Percentiles rank a stretch among this genome's conserved stretches.
These are phyloP conservation scores for Silurus lanzhouensis DNA, from an alignment of 2,797 vertebrate genomes.

Conservation along the genomic window DNA sequence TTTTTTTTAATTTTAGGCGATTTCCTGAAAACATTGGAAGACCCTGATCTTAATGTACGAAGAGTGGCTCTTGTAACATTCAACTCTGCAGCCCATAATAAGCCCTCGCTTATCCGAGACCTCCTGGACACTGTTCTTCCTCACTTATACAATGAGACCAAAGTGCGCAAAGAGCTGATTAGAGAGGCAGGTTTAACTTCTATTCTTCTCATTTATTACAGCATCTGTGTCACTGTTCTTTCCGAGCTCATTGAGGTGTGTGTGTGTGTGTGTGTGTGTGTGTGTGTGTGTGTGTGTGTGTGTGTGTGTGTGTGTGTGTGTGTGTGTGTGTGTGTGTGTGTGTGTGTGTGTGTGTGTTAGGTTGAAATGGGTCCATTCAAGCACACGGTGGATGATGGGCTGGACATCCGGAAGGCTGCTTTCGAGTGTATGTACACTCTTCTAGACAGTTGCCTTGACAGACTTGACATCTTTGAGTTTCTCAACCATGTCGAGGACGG, in stretches of 20 bases:
- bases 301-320: neutral
- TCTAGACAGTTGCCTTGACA: constrained; percentile 88
- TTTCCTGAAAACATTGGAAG: constrained; percentile 89
- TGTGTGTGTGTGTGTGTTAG: constrained; percentile 61
- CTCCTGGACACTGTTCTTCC: constrained; percentile 88
- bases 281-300: neutral
- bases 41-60: constrained; percentile 89
- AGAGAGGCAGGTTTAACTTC: constrained; percentile 77
- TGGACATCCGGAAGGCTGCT: constrained; percentile 89
- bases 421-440: constrained; percentile 94
- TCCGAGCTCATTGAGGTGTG: neutral
- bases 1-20: constrained; percentile 75
- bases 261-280: neutral
- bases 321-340: neutral
- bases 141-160: constrained; percentile 91
- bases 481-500: constrained; percentile 92
- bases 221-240: neutral
- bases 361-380: constrained; percentile 94
- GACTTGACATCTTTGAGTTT: constrained; percentile 91
- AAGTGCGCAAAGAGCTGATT: constrained; percentile 90
- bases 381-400: constrained; percentile 87
- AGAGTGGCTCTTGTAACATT: constrained; percentile 89
- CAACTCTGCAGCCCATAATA: constrained; percentile 90
- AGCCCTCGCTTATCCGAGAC: constrained; percentile 88
- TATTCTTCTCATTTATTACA: neutral